Evolutionary conservation across 2,888 invertebrate species (phyloP).

Genomic region (Perithous albicinctus): DNA sequence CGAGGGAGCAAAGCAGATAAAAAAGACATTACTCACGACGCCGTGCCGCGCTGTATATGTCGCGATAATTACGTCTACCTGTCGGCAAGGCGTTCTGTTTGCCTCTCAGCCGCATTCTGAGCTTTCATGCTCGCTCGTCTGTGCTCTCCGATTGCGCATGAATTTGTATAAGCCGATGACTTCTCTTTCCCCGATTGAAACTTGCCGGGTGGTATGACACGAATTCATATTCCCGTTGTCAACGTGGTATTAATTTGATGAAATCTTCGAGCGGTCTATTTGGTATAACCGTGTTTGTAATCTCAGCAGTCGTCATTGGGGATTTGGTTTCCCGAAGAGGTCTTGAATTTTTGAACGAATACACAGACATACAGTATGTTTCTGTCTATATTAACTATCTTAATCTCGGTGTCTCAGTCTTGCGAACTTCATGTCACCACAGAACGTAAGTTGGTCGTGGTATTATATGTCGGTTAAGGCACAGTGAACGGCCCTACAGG

Average conservation of each 20-base stretch:
- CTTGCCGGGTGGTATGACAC: background rate
- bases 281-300: conserved; percentile 16
- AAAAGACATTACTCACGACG: conserved; percentile 83
- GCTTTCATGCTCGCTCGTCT: background rate
- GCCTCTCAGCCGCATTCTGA: background rate
- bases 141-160: conserved; percentile 50
- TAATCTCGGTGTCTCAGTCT: background rate
- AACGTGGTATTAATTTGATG: conserved; percentile 45
- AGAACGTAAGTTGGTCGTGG: background rate
- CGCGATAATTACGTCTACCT: conserved; percentile 80
- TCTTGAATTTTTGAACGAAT: background rate
- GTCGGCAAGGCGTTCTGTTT: conserved; percentile 52
- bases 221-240: conserved; percentile 39
- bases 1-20: conserved; percentile 77
- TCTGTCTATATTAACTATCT: conserved; percentile 1
- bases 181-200: conserved; percentile 25
- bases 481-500: background rate
- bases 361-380: conserved; percentile 5
- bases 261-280: background rate
- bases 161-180: conserved; percentile 65
- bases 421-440: conserved; percentile 6
- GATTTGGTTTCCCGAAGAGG: background rate
- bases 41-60: conserved; percentile 52
- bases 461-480: background rate
- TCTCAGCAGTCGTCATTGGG: background rate